Evolutionary conservation across 1,140 invertebrate species (phyloP).

Genomic region (Limonius californicus): DNA sequence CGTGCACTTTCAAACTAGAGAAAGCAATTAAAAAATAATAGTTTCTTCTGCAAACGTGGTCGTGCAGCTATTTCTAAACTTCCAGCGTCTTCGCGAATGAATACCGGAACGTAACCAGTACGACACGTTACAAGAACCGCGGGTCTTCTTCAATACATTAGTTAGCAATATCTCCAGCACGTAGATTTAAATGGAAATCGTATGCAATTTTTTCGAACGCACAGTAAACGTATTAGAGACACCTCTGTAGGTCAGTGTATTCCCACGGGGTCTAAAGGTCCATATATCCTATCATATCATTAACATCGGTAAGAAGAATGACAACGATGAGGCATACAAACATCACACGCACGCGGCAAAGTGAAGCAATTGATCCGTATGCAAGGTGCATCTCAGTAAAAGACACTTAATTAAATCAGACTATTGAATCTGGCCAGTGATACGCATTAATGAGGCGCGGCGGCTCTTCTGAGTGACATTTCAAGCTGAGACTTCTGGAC

Average conservation of each 20-base stretch:
- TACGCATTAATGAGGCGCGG: constrained; percentile 12
- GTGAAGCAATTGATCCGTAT: constrained; percentile 7
- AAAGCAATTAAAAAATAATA: constrained; percentile 14
- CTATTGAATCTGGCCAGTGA: constrained; percentile 9
- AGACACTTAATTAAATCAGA: constrained; percentile 14
- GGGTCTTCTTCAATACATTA: background rate
- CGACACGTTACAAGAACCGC: background rate
- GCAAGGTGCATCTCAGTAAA: constrained; percentile 5
- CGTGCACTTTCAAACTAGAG: background rate
- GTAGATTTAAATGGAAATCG: constrained; percentile 8
- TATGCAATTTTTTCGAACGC: background rate
- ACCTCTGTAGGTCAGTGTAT: constrained; percentile 8
- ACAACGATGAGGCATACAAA: constrained; percentile 11
- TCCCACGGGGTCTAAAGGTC: constrained; percentile 3
- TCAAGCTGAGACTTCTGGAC: constrained; percentile 12
- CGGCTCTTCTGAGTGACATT: constrained; percentile 9
- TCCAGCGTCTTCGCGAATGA: background rate
- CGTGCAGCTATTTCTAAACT: constrained; percentile 12
- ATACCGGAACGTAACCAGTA: constrained; percentile 7
- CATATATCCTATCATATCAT: constrained; percentile 7
- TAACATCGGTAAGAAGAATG: background rate
- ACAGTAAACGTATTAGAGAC: constrained; percentile 3
- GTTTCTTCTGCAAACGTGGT: constrained; percentile 1
- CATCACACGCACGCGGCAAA: constrained; percentile 11
- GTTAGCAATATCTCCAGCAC: background rate